Percentiles rank a stretch among this genome's conserved stretches.
Conservation (phyloP, 1,140 invertebrate species). For the Drosophila varians region DNA sequence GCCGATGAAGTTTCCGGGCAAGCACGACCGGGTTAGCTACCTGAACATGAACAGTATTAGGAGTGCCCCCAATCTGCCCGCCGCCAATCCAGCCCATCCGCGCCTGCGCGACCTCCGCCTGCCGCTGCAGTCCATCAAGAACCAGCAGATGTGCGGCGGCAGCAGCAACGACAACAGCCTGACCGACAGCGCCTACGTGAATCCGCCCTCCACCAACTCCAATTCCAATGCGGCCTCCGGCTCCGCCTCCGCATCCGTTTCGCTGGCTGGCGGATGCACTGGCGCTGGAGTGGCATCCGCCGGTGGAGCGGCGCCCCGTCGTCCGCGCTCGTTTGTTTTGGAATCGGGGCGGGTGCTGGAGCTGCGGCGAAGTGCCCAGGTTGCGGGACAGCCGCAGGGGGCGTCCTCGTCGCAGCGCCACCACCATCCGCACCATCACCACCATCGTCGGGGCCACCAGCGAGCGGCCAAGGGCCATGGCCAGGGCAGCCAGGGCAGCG, state of each 20-base stretch:
- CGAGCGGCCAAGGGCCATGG: conserved; percentile 50
- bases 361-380: conserved; percentile 82
- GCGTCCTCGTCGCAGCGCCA: conserved; percentile 78
- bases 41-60: conserved; percentile 91
- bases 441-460: conserved; percentile 40
- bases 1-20: conserved; percentile 89
- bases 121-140: conserved; percentile 85
- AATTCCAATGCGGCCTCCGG: conserved; percentile 53
- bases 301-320: conserved; percentile 11
- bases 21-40: conserved; percentile 86
- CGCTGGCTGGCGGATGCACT: not conserved
- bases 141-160: conserved; percentile 84
- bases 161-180: conserved; percentile 87
- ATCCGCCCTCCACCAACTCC: conserved; percentile 76
- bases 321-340: conserved; percentile 77
- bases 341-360: conserved; percentile 83
- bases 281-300: not conserved
- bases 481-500: not conserved
- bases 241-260: conserved; percentile 16
- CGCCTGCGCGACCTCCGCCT: conserved; percentile 88
- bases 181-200: conserved; percentile 82
- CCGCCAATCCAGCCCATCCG: conserved; percentile 87
- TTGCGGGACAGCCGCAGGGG: conserved; percentile 5
- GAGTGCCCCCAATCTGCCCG: conserved; percentile 90
- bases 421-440: conserved; percentile 84